Evolutionary conservation across 2,113 vertebrate species (phyloP), one percentile per base, ranked within the genome.

Genomic region (Camelus bactrianus): DNA sequence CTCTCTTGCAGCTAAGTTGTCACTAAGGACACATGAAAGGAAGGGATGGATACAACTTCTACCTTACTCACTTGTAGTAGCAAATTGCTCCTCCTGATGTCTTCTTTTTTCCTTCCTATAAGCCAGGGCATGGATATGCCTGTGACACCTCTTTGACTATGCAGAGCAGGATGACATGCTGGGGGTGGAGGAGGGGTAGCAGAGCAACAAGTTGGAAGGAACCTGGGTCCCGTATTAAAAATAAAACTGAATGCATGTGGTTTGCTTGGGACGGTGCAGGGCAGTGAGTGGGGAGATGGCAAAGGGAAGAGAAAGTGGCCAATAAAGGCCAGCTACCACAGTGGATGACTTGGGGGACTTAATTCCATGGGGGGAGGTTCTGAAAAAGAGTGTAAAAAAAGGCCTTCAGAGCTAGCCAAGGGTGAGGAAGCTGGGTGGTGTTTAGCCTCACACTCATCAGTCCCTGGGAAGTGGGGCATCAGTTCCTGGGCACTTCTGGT

Each of bases 1-100:
- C 48, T 95, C 80, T 54, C n/a, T 35, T 56, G 79, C 38, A 73
- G 50, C 84, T 42, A 83, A 32, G 26, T 60, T 92, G 79, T 94
- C 75, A 70, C 24, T 16, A 58, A 79, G 90, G 82, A 85, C 22
- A 35, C 2, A 0, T 58, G 58, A 83, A 69, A 89, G 30, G 50
- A 77, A 94, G 22, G 35, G 9, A 64, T 42, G 50, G 69, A 38
- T 69, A 30, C 15, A 19, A 13, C 12, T 56, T 58, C 17, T 17
- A 48, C 8, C 30, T 91, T 54, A 42, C 38, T 72, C 8, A 15
- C n/a, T 70, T 76, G 32, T 15, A 56, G 32, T 15, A 56, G 80
- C 54, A 77, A 50, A 38, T 26, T 52, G 9, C 46, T 77, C 81
- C n/a, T 48, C 58, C 84, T 35, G 12, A 50, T 69, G 13, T 50